Base-by-base conservation (phyloP, 2,888 invertebrate genomes). In the Teleogryllus oceanicus region DNA sequence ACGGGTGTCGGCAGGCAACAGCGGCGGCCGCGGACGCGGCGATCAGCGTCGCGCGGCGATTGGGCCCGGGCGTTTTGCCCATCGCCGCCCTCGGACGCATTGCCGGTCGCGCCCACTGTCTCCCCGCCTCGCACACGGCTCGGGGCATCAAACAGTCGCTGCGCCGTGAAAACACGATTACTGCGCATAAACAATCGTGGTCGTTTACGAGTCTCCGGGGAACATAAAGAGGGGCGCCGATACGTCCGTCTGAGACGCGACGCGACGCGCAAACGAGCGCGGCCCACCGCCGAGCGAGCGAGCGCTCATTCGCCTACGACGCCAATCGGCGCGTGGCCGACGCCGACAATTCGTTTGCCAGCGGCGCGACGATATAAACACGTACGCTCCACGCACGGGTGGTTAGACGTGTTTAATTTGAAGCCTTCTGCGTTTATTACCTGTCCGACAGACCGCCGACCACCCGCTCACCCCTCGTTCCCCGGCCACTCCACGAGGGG, bases 1-100 rank as follows among this genome's bases (percentile, higher is more conserved):
- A 50, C 77, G 77, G 49, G 77, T 77, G 77, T 37, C 77, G 77
- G 37, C n/a, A 3, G 62, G 49, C 77, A 37, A 18, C 77, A 13
- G 49, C 77, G 11, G 37, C 76, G 21, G 11, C 51, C 11, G 18
- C 62, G 62, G 62, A 62, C 18, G 62, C 16, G 11, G 49, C 77
- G 24, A 18, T n/a, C 13, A 62, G 16, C 16, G 62, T 4, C n/a
- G 62, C 16, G n/a, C n/a, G 13, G 62, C n/a, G 62, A 62, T n/a
- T 62, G n/a, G 8, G 8, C 16, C 62, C 62, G 62, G 62, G 21
- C 21, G 21, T 21, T 21, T 21, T 21, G 21, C 21, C 21, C 21
- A 21, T 3, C 24, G 24, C 24, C 24, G 24, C 24, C 24, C 24
- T 24, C 24, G 2, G 24, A 24, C 24, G 24, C 24, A 24, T 3